phyloP scores from a whole-genome alignment of 2,797 vertebrate genomes.

The Pelobates cultripes region DNA sequence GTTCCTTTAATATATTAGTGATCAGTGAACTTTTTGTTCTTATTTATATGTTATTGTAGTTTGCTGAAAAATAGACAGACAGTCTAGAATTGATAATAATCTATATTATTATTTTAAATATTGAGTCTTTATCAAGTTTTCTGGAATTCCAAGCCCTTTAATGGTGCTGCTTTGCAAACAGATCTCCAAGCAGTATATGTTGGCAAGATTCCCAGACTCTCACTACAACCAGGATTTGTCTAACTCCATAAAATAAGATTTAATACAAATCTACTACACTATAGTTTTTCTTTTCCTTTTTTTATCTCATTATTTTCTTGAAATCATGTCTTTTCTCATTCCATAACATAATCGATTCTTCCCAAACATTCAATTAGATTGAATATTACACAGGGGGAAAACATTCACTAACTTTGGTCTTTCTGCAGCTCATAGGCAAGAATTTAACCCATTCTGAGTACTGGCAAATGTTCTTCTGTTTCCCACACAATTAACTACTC shows the following conservation, averaged over 20 bases:
- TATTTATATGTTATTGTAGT: too few relatives aligned
- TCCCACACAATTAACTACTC: neutral
- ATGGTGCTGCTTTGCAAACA: too few relatives aligned
- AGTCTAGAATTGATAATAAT: too few relatives aligned
- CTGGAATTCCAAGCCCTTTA: too few relatives aligned
- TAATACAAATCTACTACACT: neutral
- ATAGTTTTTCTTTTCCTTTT: neutral
- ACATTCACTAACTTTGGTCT: neutral
- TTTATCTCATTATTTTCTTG: neutral
- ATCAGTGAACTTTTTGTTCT: too few relatives aligned
- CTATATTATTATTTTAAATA: too few relatives aligned
- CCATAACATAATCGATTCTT: neutral
- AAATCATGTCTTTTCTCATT: neutral
- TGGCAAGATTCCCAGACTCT: neutral
- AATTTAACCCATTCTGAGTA: neutral
- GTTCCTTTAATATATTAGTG: too few relatives aligned
- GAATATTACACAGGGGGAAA: neutral
- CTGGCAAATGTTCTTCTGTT: neutral
- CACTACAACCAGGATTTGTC: neutral
- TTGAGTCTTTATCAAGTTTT: too few relatives aligned
- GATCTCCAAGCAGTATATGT: too few relatives aligned
- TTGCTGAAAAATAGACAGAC: too few relatives aligned
- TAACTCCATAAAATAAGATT: neutral
- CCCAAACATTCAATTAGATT: neutral
- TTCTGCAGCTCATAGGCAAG: neutral